Conservation (phyloP, 2,113 vertebrate species). For the Pomatostomus ruficeps region DNA sequence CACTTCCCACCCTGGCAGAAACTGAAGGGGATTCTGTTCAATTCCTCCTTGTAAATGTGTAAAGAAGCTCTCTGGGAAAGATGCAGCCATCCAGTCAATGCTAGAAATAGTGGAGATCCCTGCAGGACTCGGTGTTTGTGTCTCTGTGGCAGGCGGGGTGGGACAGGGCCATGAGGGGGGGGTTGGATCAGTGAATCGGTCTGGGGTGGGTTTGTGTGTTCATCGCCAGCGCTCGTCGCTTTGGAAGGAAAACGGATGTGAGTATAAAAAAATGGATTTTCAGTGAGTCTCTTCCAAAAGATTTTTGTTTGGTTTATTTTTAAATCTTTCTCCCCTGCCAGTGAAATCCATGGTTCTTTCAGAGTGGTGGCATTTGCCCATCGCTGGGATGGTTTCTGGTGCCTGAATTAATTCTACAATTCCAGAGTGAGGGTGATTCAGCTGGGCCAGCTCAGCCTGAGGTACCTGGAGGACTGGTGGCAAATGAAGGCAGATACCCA, state of each 20-base stretch:
- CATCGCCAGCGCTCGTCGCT: background rate
- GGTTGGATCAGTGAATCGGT: background rate
- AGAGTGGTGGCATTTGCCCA: background rate
- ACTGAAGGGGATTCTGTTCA: background rate
- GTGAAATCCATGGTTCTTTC: background rate
- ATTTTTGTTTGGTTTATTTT: background rate
- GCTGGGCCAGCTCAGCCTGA: background rate
- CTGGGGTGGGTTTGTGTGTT: background rate
- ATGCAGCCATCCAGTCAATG: background rate
- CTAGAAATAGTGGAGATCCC: constrained; percentile 4
- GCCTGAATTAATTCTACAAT: background rate
- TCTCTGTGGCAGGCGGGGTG: background rate
- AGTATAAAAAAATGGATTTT: background rate
- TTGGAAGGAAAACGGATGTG: background rate
- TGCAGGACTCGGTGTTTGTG: background rate
- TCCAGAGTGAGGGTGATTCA: background rate
- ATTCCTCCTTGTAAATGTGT: background rate
- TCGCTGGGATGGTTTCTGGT: background rate
- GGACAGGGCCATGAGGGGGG: background rate
- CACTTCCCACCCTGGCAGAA: background rate
- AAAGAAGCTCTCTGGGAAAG: constrained; percentile 40
- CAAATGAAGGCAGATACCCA: background rate
- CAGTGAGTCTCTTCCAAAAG: background rate
- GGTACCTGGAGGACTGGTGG: background rate
- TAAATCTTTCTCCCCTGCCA: background rate